Base-by-base conservation (phyloP, 1,140 invertebrate species). In the Papilio polytes region DNA sequence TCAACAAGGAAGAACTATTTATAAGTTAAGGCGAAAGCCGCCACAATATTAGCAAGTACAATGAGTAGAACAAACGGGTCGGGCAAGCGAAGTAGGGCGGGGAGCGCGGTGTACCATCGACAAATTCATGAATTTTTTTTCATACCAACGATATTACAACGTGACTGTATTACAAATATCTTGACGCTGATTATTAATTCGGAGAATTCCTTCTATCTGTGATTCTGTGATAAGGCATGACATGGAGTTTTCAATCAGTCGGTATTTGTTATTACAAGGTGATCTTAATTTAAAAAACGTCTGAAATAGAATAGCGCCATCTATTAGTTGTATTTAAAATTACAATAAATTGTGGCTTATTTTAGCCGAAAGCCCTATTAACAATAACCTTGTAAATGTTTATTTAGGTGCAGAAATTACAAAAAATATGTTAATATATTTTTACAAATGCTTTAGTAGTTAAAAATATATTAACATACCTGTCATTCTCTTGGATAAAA, bases 1-100 rank as follows among this genome's bases (percentile, higher is more conserved):
- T 70, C 63, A 70, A 70, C 22, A 70, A 70, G 63, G 13, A 31
- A 66, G 63, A 70, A 70, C 63, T 70, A 31, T 70, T 70, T 15
- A 70, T 70, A 70, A 70, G 63, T 31, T 36, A 63, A 26, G 20
- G 26, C 63, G 63, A 70, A 36, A 26, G 26, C 26, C 63, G 63
- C 63, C 13, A 8, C 10, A 15, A 70, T 26, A 70, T 70, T 70
- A 70, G 26, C 63, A 70, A 70, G 63, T 70, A 70, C 22, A 70
- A 70, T 70, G 26, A 70, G 63, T 18, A 41, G 36, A 7, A 41
- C 36, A 41, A 41, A 7, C 36, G 36, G 36, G 36, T 41, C 36
- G 36, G 36, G 36, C 20, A 56, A n/a, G 8, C 53, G 53, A 18
- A 15, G 48, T 18, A 4, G 48, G 53, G 18, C n/a, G 3, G 22